Conservation (phyloP, 2,113 vertebrate genomes). For the Camelus bactrianus region DNA sequence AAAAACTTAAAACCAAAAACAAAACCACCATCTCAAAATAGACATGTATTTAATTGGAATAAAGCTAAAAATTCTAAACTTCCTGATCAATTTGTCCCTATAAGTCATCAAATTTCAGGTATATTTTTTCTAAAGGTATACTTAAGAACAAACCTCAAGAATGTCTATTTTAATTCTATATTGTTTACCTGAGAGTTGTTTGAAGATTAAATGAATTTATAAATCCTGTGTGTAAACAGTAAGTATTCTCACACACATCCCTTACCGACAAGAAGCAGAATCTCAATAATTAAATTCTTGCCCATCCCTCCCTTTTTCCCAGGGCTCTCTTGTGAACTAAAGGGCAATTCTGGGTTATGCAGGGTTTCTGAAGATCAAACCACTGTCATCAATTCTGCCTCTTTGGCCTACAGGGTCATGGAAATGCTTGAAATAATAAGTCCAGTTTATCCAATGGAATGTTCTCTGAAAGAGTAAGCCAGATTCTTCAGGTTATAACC, state of each 20-base stretch:
- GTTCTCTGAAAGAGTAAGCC: conserved; percentile 4
- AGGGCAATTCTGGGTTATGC: background rate
- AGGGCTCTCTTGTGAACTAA: background rate
- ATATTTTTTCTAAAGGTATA: conserved; percentile 49
- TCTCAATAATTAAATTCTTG: background rate
- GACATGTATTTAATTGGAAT: conserved; percentile 16
- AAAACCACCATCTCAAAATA: background rate
- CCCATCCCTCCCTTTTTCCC: background rate
- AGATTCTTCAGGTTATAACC: background rate
- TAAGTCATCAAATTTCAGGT: conserved; percentile 23
- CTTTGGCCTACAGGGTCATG: background rate
- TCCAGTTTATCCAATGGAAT: conserved; percentile 10
- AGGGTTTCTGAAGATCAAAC: conserved; percentile 39
- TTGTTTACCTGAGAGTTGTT: background rate
- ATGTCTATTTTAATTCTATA: conserved; percentile 52
- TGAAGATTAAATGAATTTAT: conserved; percentile 36
- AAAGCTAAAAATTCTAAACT: conserved; percentile 9
- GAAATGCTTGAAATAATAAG: background rate
- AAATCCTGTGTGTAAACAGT: background rate
- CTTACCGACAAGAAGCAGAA: conserved; percentile 5
- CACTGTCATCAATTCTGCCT: conserved; percentile 9
- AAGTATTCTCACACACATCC: background rate
- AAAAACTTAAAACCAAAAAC: background rate
- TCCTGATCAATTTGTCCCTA: background rate
- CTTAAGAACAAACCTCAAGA: background rate